phyloP scores from a whole-genome alignment of 1,140 invertebrate species.

The Arctopsyche grandis region DNA sequence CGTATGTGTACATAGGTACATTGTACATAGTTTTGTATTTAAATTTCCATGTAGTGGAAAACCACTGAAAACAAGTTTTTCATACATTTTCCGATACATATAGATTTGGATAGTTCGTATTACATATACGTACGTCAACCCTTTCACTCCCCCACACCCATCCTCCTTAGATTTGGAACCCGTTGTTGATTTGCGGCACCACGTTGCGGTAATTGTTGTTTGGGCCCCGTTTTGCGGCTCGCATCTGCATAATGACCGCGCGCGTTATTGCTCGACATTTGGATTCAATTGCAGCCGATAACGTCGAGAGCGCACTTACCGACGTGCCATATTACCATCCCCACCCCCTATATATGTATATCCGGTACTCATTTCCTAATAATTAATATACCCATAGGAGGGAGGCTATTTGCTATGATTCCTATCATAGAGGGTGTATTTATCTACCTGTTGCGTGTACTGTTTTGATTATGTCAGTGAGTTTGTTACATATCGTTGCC shows the following conservation, averaged over 20 bases:
- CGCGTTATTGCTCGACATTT: conserved; percentile 26
- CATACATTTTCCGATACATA: too few species aligned
- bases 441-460: background rate
- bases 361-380: background rate
- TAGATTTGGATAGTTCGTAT: too few species aligned
- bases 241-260: conserved; percentile 23
- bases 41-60: too few species aligned
- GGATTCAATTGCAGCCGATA: conserved; percentile 16
- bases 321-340: background rate
- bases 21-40: too few species aligned
- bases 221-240: conserved; percentile 1
- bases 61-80: too few species aligned
- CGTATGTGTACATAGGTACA: too few species aligned
- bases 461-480: too few species aligned
- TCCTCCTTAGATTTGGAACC: background rate
- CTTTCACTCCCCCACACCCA: background rate
- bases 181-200: conserved; percentile 5
- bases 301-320: background rate
- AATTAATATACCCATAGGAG: background rate
- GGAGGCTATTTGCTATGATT: background rate
- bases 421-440: background rate
- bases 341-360: background rate
- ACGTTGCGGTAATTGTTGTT: conserved; percentile 26
- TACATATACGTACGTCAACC: background rate
- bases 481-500: too few species aligned